A percentile compares a stretch with the other conserved stretches of the same genome.
phyloP scores from a whole-genome alignment of 2,888 invertebrate species.

The Eupithecia exiguata region DNA sequence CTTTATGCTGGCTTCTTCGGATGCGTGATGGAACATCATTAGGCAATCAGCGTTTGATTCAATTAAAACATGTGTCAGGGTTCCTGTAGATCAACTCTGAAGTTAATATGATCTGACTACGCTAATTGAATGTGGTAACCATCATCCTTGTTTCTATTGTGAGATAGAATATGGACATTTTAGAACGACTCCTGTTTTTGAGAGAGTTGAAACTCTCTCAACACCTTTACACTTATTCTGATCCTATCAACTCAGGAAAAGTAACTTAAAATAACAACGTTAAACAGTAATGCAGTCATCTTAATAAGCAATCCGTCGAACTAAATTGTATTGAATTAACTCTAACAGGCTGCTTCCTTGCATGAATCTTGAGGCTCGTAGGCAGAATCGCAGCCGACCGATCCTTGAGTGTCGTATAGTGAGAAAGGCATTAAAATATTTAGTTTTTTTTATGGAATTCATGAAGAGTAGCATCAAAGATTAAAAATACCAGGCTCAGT shows the following conservation, averaged over 20 bases:
- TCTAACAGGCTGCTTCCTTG: constrained; percentile 30
- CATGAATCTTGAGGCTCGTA: neutral
- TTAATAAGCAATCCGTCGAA: neutral
- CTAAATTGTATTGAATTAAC: constrained; percentile 24
- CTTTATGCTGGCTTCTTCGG: neutral
- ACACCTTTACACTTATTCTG: neutral
- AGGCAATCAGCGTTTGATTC: constrained; percentile 7
- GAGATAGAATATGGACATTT: neutral
- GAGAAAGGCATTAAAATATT: neutral
- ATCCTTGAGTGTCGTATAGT: neutral
- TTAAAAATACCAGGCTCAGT: neutral
- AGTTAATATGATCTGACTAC: constrained; percentile 43
- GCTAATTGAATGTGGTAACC: constrained; percentile 20
- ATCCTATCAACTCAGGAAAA: neutral
- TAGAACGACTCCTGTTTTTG: neutral
- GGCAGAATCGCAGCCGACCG: neutral
- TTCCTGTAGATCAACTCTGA: constrained; percentile 47
- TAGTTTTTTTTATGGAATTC: neutral
- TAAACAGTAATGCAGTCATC: neutral
- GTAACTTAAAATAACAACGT: neutral
- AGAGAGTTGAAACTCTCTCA: neutral
- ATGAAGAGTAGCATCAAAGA: neutral
- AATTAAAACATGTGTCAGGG: constrained; percentile 11
- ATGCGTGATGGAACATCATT: neutral
- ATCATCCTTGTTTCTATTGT: neutral